Evolutionary conservation across 2,797 vertebrate species (phyloP).

Genomic region (Eutrigla gurnardus): DNA sequence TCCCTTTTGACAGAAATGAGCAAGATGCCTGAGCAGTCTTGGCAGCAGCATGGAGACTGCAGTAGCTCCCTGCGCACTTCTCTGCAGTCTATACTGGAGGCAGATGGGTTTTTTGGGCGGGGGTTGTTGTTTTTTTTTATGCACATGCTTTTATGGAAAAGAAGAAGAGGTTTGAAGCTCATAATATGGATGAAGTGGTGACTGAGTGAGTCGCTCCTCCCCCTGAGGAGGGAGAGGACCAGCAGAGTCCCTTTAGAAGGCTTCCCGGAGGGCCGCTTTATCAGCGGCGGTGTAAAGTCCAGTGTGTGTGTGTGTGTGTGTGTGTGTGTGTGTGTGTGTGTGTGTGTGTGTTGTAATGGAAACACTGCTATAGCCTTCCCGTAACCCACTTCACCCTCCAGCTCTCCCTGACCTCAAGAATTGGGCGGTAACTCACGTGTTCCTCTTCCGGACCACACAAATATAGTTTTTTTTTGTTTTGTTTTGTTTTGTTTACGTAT

Average conservation of each 20-base stretch:
- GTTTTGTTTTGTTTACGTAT: not conserved
- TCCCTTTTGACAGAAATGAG: constrained; percentile 41
- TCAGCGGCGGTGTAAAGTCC: constrained; percentile 34
- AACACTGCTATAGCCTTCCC: constrained; percentile 34
- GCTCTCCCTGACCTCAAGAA: constrained; percentile 71
- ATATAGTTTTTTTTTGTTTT: constrained; percentile 54
- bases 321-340: too few relatives aligned
- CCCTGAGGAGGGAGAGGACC: constrained; percentile 5
- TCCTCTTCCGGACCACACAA: constrained; percentile 62
- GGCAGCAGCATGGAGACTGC: constrained; percentile 66
- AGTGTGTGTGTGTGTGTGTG: constrained; percentile 2
- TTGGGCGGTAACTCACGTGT: constrained; percentile 51
- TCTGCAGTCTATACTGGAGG: constrained; percentile 58
- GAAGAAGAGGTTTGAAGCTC: constrained; percentile 16
- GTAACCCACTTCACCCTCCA: constrained; percentile 19
- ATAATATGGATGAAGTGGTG: not conserved
- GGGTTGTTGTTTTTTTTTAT: constrained; percentile 12
- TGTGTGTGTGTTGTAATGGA: constrained; percentile 23
- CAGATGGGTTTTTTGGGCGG: constrained; percentile 24
- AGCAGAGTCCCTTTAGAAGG: constrained; percentile 32
- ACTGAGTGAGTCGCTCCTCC: constrained; percentile 14
- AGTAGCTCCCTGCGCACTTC: constrained; percentile 37
- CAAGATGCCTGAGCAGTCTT: constrained; percentile 46
- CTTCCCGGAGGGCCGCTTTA: constrained; percentile 48
- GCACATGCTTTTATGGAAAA: constrained; percentile 7